Evolutionary conservation across 2,888 invertebrate genomes (phyloP), one percentile per base, ranked within the genome.

Genomic region (Athalia circularis): DNA sequence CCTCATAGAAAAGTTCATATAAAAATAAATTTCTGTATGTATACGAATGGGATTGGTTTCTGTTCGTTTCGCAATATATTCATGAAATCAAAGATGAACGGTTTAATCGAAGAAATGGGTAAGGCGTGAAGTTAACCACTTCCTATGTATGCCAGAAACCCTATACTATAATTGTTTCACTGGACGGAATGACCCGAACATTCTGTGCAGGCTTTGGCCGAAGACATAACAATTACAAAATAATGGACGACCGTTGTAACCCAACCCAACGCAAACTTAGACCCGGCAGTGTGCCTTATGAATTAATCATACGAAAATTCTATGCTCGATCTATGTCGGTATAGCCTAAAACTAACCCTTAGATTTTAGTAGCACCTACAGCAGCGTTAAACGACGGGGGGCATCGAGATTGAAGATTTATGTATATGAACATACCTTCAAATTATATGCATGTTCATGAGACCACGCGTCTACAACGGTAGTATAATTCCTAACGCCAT

Each of bases 231-330:
- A 75, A 75, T 75, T 75, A 48, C 75, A 48, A 15, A 75, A 62
- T 62, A 75, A 75, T 75, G 50, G 62, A 64, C 62, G 75, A 48
- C 48, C 59, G 52, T 29, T 6, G 43, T 43, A 64, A 29, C 48
- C 64, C n/a, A 64, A 29, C 48, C 64, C 75, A 45, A 15, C 62
- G 50, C 29, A 43, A 72, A 59, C 59, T 59, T 29, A 29, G 29
- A 43, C 52, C 13, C n/a, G n/a, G 29, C 13, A 54, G 54, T 54
- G 11, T 15, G 50, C 8, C 61, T 61, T 15, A 61, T 74, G 74
- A 74, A 74, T 74, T 47, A 74, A 61, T 48, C 70, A 74, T 74
- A 59, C 74, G 74, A 61, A 74, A 74, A 74, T 61, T 74, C 47
- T 43, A 11, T 45, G 62, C 45, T 48, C 47, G 59, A 59, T 72